Evolutionary conservation across 2,888 invertebrate genomes (phyloP), one percentile per base, ranked within the genome.

Genomic region (Parascotia fuliginaria): DNA sequence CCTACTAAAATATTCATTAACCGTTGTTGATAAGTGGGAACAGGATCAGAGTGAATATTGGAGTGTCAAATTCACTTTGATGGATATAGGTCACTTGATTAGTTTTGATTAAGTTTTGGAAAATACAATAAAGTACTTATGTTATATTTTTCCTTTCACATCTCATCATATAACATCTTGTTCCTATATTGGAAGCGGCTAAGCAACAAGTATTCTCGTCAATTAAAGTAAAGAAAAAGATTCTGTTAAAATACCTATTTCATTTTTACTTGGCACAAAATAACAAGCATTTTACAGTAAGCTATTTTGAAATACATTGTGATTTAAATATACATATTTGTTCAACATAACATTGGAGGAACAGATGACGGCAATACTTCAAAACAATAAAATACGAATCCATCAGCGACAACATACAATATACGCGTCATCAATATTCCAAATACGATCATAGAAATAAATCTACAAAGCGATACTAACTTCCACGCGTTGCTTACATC

Each of bases 1-100:
- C 76, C 81, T 77, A 77, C 77, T 88, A 83, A 87, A 89, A 88
- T 88, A 89, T 90, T 89, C 87, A 89, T 85, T 85, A 82, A 72
- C 65, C 58, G 69, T 74, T 70, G 72, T 70, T 75, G 69, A 73
- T 75, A 70, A 67, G 68, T 73, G 9, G 31, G 31, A 13, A 73
- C 69, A 53, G 50, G 56, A 56, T 68, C 55, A 49, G 42, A 55
- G 55, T 37, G 52, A 53, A 55, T 39, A 39, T 68, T 55, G 32
- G 44, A 38, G 44, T 27, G 49, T 43, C 15, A 44, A 32, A 48
- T 41, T 43, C 27, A 14, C 32, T 33, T 39, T 28, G 33, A 56
- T 36, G 55, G 29, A 38, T 38, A 52, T 44, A 36, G 55, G 50
- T 64, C 48, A 60, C 15, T 33, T 9, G 15, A 9, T 4, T 9